Evolutionary conservation across 2,888 invertebrate species (phyloP).

Genomic region (Xestia ashworthii): DNA sequence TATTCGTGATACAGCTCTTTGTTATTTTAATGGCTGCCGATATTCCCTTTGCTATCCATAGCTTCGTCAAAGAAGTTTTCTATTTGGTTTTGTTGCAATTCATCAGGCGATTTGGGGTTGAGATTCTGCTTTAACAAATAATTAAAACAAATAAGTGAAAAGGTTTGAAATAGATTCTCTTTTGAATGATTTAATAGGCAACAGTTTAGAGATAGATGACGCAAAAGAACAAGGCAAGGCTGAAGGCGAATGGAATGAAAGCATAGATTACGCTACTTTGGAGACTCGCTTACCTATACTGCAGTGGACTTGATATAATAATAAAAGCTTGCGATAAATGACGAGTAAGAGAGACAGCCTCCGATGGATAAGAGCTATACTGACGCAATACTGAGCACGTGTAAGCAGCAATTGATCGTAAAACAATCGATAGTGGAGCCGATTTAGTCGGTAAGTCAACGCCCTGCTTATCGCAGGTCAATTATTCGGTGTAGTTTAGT

Average conservation of each 20-base stretch:
- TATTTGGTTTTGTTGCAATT: constrained; percentile 60
- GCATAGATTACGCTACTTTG: not conserved
- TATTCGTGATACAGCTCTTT: constrained; percentile 87
- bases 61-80: constrained; percentile 59
- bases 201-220: not conserved
- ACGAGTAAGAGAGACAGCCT: constrained; percentile 35
- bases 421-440: constrained; percentile 73
- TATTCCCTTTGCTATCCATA: constrained; percentile 65
- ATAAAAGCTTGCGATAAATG: constrained; percentile 32
- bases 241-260: constrained; percentile 8
- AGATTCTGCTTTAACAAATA: constrained; percentile 34
- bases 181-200: constrained; percentile 3
- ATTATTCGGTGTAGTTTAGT: constrained; percentile 75
- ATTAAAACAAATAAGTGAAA: constrained; percentile 44
- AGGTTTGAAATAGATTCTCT: not conserved
- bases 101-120: constrained; percentile 44
- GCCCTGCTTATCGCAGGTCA: constrained; percentile 83
- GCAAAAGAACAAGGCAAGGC: not conserved
- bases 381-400: constrained; percentile 71
- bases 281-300: constrained; percentile 14
- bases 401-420: constrained; percentile 68
- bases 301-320: constrained; percentile 32
- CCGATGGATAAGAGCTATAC: constrained; percentile 39
- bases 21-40: constrained; percentile 86
- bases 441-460: constrained; percentile 77